These are phyloP conservation scores for Phyllotreta striolata DNA, from an alignment of 2,888 invertebrate species.

Conservation along the genomic window DNA sequence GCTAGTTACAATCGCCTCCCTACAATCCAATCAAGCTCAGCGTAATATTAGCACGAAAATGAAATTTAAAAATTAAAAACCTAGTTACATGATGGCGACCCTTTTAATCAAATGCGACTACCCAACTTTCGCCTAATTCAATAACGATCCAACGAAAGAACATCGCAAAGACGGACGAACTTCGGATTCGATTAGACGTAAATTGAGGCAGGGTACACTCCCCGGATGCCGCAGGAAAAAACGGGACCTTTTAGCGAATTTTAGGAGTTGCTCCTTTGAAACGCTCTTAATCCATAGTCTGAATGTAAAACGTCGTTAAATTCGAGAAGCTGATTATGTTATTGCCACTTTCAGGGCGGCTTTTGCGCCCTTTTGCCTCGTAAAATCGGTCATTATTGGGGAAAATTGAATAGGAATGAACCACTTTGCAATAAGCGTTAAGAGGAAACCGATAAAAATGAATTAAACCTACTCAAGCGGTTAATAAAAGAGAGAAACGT, in stretches of 20 bases:
- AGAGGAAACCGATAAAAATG: constrained; percentile 11
- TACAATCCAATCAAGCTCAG: no score
- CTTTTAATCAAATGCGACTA: constrained; percentile 8
- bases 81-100: neutral
- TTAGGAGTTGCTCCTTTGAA: constrained; percentile 10
- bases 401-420: constrained; percentile 26
- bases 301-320: constrained; percentile 25
- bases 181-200: constrained; percentile 15
- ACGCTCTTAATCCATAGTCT: constrained; percentile 3
- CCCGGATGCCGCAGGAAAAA: neutral
- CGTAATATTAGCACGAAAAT: no score
- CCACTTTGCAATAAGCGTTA: constrained; percentile 15
- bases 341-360: constrained; percentile 23
- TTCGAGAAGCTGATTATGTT: constrained; percentile 24
- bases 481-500: constrained; percentile 7
- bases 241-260: constrained; percentile 13
- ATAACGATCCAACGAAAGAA: constrained; percentile 9
- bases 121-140: constrained; percentile 1
- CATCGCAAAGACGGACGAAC: constrained; percentile 13
- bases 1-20: no score
- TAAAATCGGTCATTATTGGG: constrained; percentile 23
- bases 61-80: no score
- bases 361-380: constrained; percentile 16
- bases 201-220: constrained; percentile 5
- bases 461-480: constrained; percentile 3